Base-by-base conservation (phyloP, 2,113 vertebrate genomes). In the Pogona vitticeps region DNA sequence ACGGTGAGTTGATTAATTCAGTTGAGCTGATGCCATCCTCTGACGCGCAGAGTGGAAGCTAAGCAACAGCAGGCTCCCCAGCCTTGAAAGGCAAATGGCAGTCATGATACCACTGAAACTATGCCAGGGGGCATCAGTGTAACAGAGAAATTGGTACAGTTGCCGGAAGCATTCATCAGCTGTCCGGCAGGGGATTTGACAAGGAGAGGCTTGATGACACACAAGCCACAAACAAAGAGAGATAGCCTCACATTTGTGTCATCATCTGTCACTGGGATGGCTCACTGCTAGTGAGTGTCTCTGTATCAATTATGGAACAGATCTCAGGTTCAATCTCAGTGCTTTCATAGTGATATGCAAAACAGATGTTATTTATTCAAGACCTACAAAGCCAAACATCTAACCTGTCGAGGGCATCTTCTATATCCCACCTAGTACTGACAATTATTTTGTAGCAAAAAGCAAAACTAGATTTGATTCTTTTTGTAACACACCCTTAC, bases 101-200 rank as follows among this genome's bases (percentile, higher is more conserved):
- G 15, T 78, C 68, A 80, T 76, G 70, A 87, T 82, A 56, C 23
- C 42, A 2, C 33, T 76, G 79, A 67, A 10, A 38, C 23, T 12
- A n/a, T 76, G 85, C 85, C 79, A 87, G 59, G 5, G 59, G 1
- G 79, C 59, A n/a, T 87, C 80, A 65, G 4, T 42, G 67, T 63
- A 80, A 75, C 59, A 38, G 31, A 75, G 21, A 56, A 67, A 76
- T 56, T 36, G 23, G 71, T 63, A 46, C 71, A 33, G 78, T 6
- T 86, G 78, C 79, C 81, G 85, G 65, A 87, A 76, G 70, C 40
- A 76, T 20, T 67, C 85, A 67, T 87, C 42, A 86, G 14, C 59
- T 46, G 33, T 65, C 58, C 78, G 67, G 85, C 59, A 67, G 59
- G 85, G 42, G 58, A 81, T 58, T 52, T 18, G 10, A 46, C 36